Conservation (phyloP, 2,797 vertebrate genomes). For the Pipistrellus nathusii region DNA sequence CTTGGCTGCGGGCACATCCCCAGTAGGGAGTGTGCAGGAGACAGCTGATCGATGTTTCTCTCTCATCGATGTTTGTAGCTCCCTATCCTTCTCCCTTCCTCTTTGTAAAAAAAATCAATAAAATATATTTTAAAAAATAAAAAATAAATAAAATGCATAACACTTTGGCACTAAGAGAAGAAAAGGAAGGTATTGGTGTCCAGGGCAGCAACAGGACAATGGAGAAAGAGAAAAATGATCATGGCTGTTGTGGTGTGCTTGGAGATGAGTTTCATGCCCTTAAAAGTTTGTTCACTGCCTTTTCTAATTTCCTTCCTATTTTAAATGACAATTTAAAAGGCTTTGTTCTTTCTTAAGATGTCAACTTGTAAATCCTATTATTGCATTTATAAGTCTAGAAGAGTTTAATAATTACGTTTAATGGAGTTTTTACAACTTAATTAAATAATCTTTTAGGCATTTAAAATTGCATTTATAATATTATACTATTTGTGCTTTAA, state of each 20-base stretch:
- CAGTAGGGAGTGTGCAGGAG: too few species aligned
- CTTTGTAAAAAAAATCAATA: too few species aligned
- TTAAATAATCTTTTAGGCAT: conserved; percentile 45
- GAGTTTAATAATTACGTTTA: background rate
- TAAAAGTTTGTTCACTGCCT: background rate
- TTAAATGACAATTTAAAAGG: conserved; percentile 23
- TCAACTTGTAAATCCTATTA: conserved; percentile 32
- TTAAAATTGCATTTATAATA: conserved; percentile 36
- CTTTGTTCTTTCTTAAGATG: background rate
- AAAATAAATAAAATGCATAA: background rate
- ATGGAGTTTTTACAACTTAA: conserved; percentile 2
- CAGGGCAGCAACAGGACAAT: background rate
- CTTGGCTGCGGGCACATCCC: too few species aligned
- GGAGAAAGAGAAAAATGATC: background rate
- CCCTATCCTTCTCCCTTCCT: too few species aligned
- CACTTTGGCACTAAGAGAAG: background rate
- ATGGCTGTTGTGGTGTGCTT: background rate
- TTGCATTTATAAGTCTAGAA: background rate
- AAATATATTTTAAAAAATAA: too few species aligned
- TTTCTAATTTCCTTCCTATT: conserved; percentile 37
- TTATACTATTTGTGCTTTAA: conserved; percentile 46
- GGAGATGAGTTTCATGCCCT: background rate
- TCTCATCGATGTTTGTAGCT: too few species aligned
- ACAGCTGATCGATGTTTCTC: too few species aligned
- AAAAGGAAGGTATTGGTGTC: conserved; percentile 9